Evolutionary conservation across 2,113 vertebrate genomes (phyloP).

Genomic region (Glareola pratincola): DNA sequence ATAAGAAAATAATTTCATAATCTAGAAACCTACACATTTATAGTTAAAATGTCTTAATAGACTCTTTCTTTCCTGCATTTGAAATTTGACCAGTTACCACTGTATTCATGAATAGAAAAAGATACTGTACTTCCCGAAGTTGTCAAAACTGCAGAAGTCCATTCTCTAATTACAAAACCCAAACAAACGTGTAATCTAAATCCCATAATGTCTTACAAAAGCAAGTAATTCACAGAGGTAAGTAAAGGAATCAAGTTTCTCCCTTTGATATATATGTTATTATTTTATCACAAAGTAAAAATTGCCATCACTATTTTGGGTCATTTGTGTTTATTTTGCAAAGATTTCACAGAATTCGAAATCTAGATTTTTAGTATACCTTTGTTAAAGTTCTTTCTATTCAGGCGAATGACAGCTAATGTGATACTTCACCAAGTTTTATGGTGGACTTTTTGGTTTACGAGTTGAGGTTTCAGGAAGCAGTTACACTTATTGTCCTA

Average conservation of each 20-base stretch:
- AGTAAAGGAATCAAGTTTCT: not conserved
- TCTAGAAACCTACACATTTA: not conserved
- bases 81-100: not conserved
- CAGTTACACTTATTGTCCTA: not conserved
- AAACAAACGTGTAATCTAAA: not conserved
- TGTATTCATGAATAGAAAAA: not conserved
- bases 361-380: not conserved
- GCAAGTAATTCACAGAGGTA: not conserved
- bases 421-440: not conserved
- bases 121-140: not conserved
- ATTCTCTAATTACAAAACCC: not conserved
- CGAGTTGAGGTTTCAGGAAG: not conserved
- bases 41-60: not conserved
- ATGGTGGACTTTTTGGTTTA: not conserved
- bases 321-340: not conserved
- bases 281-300: not conserved
- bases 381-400: not conserved
- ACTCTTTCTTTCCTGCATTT: not conserved
- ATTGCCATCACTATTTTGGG: not conserved
- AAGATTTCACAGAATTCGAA: not conserved
- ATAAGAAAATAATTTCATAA: not conserved
- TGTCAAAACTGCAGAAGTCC: not conserved
- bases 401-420: not conserved
- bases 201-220: not conserved
- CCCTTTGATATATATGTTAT: not conserved